Evolutionary conservation across 2,797 vertebrate genomes (phyloP).

Genomic region (Melanotaenia trifasciata): DNA sequence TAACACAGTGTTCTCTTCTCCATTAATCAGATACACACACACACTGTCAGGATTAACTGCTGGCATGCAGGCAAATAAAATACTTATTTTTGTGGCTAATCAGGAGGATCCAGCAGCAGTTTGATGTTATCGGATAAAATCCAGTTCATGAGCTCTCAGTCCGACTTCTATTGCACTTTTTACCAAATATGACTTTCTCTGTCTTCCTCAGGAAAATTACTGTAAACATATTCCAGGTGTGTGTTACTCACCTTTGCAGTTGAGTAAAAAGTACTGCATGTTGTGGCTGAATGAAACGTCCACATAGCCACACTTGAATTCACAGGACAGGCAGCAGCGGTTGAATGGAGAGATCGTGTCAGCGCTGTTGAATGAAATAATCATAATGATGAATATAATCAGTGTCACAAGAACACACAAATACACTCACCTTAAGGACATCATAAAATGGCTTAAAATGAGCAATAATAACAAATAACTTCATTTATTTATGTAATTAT

Average conservation of each 20-base stretch:
- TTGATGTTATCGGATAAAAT: constrained; percentile 41
- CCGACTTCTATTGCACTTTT: constrained; percentile 33
- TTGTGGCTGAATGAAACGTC: constrained; percentile 91
- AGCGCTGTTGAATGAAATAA: constrained; percentile 80
- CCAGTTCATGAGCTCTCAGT: constrained; percentile 28
- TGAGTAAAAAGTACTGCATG: constrained; percentile 89
- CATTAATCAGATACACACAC: not conserved
- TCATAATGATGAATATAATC: constrained; percentile 2
- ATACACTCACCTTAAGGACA: not conserved
- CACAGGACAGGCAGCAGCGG: constrained; percentile 93
- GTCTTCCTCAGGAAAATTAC: not conserved
- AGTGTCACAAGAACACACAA: not conserved
- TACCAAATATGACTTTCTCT: not conserved
- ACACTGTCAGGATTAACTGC: not conserved
- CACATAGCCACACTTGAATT: constrained; percentile 93
- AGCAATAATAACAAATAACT: too few species aligned
- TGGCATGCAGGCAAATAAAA: constrained; percentile 21
- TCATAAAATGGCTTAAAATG: not conserved
- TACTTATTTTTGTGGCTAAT: constrained; percentile 20
- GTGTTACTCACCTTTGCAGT: constrained; percentile 89
- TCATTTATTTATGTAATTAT: not conserved
- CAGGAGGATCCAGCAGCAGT: constrained; percentile 31
- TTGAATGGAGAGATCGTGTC: constrained; percentile 93
- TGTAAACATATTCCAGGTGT: constrained; percentile 2
- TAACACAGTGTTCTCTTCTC: not conserved